phyloP scores from a whole-genome alignment of 2,888 invertebrate genomes.

The Lepidochitona cinerea region DNA sequence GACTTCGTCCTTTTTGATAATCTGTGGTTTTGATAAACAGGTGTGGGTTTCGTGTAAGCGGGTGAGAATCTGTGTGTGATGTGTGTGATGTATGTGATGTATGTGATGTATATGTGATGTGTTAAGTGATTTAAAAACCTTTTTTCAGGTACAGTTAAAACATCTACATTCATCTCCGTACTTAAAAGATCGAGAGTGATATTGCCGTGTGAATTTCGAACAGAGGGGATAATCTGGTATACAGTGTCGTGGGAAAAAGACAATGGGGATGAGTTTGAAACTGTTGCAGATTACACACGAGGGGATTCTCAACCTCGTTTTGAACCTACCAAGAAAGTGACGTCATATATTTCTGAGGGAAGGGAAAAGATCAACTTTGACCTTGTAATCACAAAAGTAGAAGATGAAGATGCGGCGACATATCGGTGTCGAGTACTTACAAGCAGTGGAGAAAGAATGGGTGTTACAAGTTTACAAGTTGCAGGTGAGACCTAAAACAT shows the following conservation, averaged over 20 bases:
- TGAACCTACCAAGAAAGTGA: neutral
- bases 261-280: neutral
- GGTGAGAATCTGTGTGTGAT: too few relatives aligned
- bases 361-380: constrained; percentile 3
- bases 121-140: too few relatives aligned
- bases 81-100: too few relatives aligned
- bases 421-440: neutral
- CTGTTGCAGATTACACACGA: neutral
- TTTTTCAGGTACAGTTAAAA: neutral
- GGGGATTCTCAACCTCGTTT: neutral
- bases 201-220: constrained; percentile 4
- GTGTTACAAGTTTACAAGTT: neutral
- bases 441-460: neutral
- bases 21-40: too few relatives aligned
- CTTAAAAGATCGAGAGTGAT: neutral
- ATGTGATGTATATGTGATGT: too few relatives aligned
- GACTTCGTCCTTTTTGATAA: too few relatives aligned
- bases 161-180: neutral
- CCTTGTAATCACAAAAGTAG: neutral
- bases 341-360: neutral
- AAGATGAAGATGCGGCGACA: neutral
- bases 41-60: too few relatives aligned
- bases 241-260: neutral
- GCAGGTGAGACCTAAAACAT: neutral
- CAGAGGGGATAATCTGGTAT: neutral